Evolutionary conservation across 2,797 vertebrate genomes (phyloP), one percentile per base, ranked within the genome.

Genomic region (Falco naumanni): DNA sequence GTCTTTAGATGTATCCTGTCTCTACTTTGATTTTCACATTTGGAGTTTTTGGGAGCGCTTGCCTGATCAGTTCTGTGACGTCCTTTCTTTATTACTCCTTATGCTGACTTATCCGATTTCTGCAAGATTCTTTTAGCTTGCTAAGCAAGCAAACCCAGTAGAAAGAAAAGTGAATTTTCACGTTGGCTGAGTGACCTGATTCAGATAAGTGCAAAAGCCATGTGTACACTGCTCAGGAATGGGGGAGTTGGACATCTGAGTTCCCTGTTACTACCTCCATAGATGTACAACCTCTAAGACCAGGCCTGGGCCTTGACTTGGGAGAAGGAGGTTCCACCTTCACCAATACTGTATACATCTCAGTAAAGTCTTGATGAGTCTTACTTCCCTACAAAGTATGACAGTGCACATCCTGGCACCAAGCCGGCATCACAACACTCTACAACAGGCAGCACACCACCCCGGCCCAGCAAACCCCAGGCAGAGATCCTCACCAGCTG

Each of bases 121-220:
- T 85, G 25, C 61, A 77, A 16, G 8, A 71, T 24, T 3, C n/a
- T 69, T 74, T 53, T 11, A 86, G n/a, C 45, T 75, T 84, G 41
- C 59, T 84, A 88, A 95, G 61, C n/a, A 90, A 90, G 75, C 33
- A 39, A 75, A 90, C 3, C 18, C 39, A 72, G 66, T 6, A 84
- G 59, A 76, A 85, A 66, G 10, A 72, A 71, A 93, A 75, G 29
- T 14, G 34, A 59, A 25, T 91, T 93, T 93, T 69, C 57, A 57
- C 5, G 8, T 16, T 81, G 33, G 25, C 57, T 65, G 41, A 75
- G 51, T 48, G 63, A 91, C 89, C 20, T 16, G 45, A 86, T 86
- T 72, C 21, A 78, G 57, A 50, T 7, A 3, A 78, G 21, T 19
- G 41, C 54, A 65, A 75, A 16, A 81, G 43, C 43, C 33, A 33